Evolutionary conservation across 2,888 invertebrate species (phyloP).

Genomic region (Zeuzera pyrina): DNA sequence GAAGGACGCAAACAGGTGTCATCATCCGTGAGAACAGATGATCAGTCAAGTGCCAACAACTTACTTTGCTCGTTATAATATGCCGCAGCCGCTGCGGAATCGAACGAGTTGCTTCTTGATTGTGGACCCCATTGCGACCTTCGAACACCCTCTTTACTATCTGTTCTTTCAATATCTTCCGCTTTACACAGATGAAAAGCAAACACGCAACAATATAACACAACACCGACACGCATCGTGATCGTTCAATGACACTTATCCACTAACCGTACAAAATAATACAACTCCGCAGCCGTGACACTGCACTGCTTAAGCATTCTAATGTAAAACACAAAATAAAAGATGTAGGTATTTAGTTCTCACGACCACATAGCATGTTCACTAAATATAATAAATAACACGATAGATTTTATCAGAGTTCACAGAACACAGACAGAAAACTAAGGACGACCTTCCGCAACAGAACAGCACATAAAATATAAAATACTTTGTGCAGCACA

Average conservation of each 20-base stretch:
- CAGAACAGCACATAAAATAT: too few species aligned
- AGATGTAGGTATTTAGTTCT: constrained; percentile 30
- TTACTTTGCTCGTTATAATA: constrained; percentile 63
- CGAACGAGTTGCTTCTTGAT: constrained; percentile 46
- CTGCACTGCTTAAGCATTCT: constrained; percentile 60
- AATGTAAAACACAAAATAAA: too few species aligned
- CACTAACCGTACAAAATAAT: constrained; percentile 44
- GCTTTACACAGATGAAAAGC: constrained; percentile 63
- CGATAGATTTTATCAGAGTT: constrained; percentile 34
- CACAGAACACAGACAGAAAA: constrained; percentile 35
- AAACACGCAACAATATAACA: constrained; percentile 68
- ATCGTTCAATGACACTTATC: constrained; percentile 57
- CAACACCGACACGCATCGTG: constrained; percentile 69
- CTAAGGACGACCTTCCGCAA: constrained; percentile 43
- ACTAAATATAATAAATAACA: constrained; percentile 46
- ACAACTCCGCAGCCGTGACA: constrained; percentile 40
- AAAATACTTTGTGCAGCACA: too few species aligned
- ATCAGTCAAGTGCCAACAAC: constrained; percentile 32
- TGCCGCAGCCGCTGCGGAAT: constrained; percentile 39
- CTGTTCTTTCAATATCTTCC: constrained; percentile 63
- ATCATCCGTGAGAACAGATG: constrained; percentile 27
- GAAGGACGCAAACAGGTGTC: constrained; percentile 57
- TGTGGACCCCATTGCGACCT: constrained; percentile 59
- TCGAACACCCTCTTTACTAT: constrained; percentile 49
- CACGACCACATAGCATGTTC: constrained; percentile 55